Evolutionary conservation across 2,888 invertebrate genomes (phyloP), one percentile per base, ranked within the genome.

Genomic region (Sphecodes monilicornis): DNA sequence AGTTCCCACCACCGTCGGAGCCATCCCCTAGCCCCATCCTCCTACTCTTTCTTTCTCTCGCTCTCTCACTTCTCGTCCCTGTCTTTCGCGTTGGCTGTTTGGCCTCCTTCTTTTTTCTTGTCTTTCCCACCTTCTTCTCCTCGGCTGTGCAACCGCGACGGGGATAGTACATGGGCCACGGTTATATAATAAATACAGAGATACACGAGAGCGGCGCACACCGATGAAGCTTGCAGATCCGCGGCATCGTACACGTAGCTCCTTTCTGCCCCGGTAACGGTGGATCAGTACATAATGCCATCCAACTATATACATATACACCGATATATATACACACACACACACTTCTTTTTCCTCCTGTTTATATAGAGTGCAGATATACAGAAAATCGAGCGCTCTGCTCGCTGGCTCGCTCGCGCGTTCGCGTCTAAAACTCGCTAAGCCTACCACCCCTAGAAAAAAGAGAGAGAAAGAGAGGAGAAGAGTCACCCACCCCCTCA

Each of bases 211-310:
- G 41, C 18, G 16, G 57, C 18, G 22, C 57, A 5, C 43, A 70
- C 50, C 11, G 4, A 39, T 22, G 41, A 13, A 29, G 6, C 39
- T 22, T 10, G 22, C 64, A 32, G 32, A 64, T 26, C 26, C 26
- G 57, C 57, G 26, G 41, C 64, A 50, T 29, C 60, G 29, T 74
- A 64, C 43, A 41, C 60, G 41, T 11, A 54, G 50, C 54, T 76
- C 60, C 26, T 70, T 76, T 22, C 46, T 41, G 68, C 68, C 22
- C 29, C 39, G 32, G 39, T 68, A 41, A 46, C 32, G 39, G 22
- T 46, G 74, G 71, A 77, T 82, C 83, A 73, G 84, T 82, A 84
- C 84, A 85, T 83, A 85, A 83, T 78, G 84, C 84, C 60, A n/a
- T 68, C 84, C 29, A 77, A 75, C 75, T 83, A 79, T 85, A 73